These are phyloP conservation scores for Pterocles gutturalis DNA, from an alignment of 2,113 vertebrate genomes.

Conservation along the genomic window DNA sequence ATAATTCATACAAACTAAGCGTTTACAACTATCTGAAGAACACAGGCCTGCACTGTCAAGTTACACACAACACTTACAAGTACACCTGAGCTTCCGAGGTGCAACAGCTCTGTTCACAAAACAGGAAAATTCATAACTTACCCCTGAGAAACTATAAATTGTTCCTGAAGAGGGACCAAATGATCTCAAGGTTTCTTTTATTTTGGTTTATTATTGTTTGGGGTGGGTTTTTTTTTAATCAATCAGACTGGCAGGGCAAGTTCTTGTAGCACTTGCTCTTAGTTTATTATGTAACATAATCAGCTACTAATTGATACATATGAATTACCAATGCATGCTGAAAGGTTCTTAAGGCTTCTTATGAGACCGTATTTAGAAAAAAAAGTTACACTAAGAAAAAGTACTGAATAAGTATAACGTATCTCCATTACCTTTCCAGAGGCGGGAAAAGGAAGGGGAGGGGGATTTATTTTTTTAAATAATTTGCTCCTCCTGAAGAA, in stretches of 20 bases:
- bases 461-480: background rate
- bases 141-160: background rate
- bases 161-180: background rate
- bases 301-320: background rate
- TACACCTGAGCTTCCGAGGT: background rate
- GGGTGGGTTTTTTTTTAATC: background rate
- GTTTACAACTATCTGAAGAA: background rate
- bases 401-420: background rate
- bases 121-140: background rate
- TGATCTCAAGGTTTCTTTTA: background rate
- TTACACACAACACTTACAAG: accelerated
- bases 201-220: background rate
- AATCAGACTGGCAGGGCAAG: background rate
- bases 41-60: background rate
- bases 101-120: background rate
- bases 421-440: background rate
- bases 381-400: background rate
- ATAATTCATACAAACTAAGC: background rate
- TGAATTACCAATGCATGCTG: background rate
- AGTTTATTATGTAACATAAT: background rate
- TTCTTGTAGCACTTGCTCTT: background rate
- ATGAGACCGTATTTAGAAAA: background rate
- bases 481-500: background rate
- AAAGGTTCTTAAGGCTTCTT: background rate
- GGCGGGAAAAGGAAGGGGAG: background rate